These are phyloP conservation scores for Nineta flava DNA, from an alignment of 2,888 invertebrate species.

Conservation along the genomic window DNA sequence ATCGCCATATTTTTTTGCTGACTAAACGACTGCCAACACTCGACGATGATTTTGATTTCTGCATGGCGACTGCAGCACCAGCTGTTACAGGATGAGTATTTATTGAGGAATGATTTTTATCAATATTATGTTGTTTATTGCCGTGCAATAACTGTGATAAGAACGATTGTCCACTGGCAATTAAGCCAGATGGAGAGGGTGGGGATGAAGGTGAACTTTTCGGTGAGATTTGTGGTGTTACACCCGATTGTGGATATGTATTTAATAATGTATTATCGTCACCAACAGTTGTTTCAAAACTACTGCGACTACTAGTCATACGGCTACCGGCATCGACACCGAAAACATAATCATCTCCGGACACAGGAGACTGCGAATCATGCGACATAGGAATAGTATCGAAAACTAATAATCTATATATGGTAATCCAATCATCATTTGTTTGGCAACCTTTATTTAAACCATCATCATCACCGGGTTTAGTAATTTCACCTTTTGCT, in stretches of 20 bases:
- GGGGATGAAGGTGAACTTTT: slow-evolving; percentile 21
- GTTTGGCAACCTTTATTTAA: slow-evolving; percentile 63
- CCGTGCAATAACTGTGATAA: slow-evolving; percentile 44
- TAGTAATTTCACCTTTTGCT: slow-evolving; percentile 56
- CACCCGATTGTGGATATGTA: slow-evolving; percentile 8
- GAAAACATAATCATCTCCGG: slow-evolving; percentile 19
- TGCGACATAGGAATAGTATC: slow-evolving; percentile 22
- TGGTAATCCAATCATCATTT: slow-evolving; percentile 56
- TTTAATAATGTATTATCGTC: slow-evolving; percentile 16
- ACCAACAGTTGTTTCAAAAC: slow-evolving; percentile 30
- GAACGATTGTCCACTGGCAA: slow-evolving; percentile 41
- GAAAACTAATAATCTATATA: slow-evolving; percentile 33
- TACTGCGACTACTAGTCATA: slow-evolving; percentile 35
- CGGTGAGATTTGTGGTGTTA: slow-evolving; percentile 10
- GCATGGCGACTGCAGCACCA: slow-evolving; percentile 53
- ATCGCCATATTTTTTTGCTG: slow-evolving; percentile 71
- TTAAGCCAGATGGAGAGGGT: slow-evolving; percentile 30
- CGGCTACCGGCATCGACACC: slow-evolving; percentile 21
- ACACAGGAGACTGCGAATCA: not conserved
- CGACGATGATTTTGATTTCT: slow-evolving; percentile 79
- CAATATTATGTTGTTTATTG: slow-evolving; percentile 22
- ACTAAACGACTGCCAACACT: slow-evolving; percentile 60
- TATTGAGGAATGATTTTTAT: slow-evolving; percentile 11
- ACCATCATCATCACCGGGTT: slow-evolving; percentile 64
- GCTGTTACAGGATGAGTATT: slow-evolving; percentile 16